Evolutionary conservation across 1,140 invertebrate genomes (phyloP), one percentile per base, ranked within the genome.

Genomic region (Caenorhabditis remanei): DNA sequence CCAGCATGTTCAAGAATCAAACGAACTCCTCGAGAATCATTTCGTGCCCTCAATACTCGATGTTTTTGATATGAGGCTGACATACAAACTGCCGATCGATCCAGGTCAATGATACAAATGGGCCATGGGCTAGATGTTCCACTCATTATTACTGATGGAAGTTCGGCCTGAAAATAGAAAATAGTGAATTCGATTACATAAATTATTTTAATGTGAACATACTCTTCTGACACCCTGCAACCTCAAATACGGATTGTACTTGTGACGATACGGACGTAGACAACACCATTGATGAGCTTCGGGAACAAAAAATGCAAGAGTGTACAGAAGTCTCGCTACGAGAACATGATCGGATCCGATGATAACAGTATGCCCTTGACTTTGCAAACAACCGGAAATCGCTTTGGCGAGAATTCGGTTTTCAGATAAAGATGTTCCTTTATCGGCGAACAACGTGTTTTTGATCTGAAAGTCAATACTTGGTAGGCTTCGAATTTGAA

Each of bases 21-120:
- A 21, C 58, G 40, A 21, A 43, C 71, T 13, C 50, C 79, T 87
- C 82, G 16, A n/a, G 50, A 58, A 48, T 87, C 83, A 41, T 75
- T 75, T 21, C 53, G 41, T 61, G 55, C 55, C 61, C 85, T 11
- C 40, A 61, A 67, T 32, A 85, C n/a, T 71, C 82, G 21, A 58
- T 89, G 88, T 53, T 83, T 85, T 48, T 43, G 63, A 55, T 83
- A 88, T 11, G 88, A 50, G 41, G 86, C 87, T 50, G 86, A 88
- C 71, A 87, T 83, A 40, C 65, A 85, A 40, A 89, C 88, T 6
- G 83, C 83, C 7, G 56, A 67, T 24, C 87, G 83, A 40, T 87
- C 83, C 8, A 89, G 21, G 65, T 89, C 88, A 14, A 89, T 84
- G 2, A 89, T 85, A 55, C 87, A 89, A n/a, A 88, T 88, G 2